Evolutionary conservation across 1,140 invertebrate genomes (phyloP), one percentile per base, ranked within the genome.

Genomic region (Physella acuta): DNA sequence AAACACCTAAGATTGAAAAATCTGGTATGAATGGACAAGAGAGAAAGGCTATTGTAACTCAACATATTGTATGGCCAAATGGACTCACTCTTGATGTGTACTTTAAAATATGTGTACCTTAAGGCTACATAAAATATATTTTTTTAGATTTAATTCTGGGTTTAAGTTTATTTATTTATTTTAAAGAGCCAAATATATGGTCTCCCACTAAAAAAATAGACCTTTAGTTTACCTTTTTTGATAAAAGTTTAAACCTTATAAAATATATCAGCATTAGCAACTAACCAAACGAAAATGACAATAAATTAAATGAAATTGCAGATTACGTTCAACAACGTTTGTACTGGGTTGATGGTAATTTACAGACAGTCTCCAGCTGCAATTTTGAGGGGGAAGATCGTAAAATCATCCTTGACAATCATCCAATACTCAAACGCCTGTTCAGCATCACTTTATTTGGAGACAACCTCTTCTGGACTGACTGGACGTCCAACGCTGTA

Each of bases 321-420:
- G 80, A 84, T 75, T 77, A 86, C 79, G 78, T 83, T 39, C 75
- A 76, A 30, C 89, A 91, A 79, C 88, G 91, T 36, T 87, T 99
- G 5, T 99, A 94, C 83, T 99, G 95, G 95, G 89, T 97, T 49
- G 97, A 99, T 86, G 95, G 94, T 3, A 98, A 98, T 86, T 77
- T 81, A 8, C 82, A 86, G 71, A 79, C 70, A 34, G 84, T 87
- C 34, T 82, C 78, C n/a, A 81, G 81, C 5, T 74, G 78, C 14
- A 71, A 86, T 51, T 73, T 82, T 28, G 92, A 97, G 83, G 95
- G 95, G 1, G 86, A 88, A 0, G 73, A 81, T 63, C 62, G 74
- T 0, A 39, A 70, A n/a, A 76, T 77, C 52, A 78, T 87, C 31
- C 73, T 87, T 2, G 78, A 77, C 17, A 79, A 80, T 60, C 78